Evolutionary conservation across 2,113 vertebrate species (phyloP).

Genomic region (Apistogramma diplotaenia): DNA sequence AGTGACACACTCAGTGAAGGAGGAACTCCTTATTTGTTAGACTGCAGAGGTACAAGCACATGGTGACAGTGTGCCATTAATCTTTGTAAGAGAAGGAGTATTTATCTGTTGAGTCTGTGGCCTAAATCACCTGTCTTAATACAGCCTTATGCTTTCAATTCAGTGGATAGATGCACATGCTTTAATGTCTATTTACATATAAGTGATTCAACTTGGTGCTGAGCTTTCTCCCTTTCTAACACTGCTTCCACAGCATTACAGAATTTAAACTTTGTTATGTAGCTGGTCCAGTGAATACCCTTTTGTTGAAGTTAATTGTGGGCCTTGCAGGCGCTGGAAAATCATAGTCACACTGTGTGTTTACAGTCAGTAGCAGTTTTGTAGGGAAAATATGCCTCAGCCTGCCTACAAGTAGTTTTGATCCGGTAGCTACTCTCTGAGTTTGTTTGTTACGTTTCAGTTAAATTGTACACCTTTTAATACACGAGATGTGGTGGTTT

Average conservation of each 20-base stretch:
- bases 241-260: neutral
- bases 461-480: neutral
- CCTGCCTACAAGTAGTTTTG: neutral
- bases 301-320: constrained; percentile 38
- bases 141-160: neutral
- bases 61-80: constrained; percentile 31
- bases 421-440: neutral
- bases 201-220: neutral
- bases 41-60: neutral
- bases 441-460: neutral
- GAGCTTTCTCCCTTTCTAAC: neutral
- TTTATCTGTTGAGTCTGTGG: neutral
- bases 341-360: constrained; percentile 29
- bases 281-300: constrained; percentile 15
- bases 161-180: neutral
- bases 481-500: neutral
- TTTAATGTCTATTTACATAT: neutral
- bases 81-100: neutral
- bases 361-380: constrained; percentile 35
- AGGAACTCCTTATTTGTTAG: neutral
- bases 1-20: neutral
- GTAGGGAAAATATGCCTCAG: constrained; percentile 53
- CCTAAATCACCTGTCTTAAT: neutral
- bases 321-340: constrained; percentile 38
- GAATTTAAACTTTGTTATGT: neutral